phyloP scores from a whole-genome alignment of 2,797 vertebrate genomes.

The Lepidocolaptes lacrymiger region DNA sequence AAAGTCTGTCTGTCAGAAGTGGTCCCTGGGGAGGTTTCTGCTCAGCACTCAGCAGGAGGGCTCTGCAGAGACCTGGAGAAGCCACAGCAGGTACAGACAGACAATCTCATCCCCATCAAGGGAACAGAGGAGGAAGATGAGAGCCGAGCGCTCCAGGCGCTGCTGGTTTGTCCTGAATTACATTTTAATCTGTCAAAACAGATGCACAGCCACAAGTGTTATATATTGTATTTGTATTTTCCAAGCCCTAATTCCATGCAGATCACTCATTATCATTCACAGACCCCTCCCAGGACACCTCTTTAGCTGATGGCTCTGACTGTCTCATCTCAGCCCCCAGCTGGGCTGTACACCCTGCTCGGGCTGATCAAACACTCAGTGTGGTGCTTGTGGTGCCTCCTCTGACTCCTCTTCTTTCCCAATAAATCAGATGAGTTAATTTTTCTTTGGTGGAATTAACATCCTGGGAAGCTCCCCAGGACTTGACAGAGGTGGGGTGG shows the following conservation, averaged over 20 bases:
- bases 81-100: not conserved
- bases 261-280: not conserved
- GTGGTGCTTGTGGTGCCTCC: not conserved
- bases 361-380: not conserved
- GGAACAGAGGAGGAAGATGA: not conserved
- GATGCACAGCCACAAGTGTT: constrained; percentile 38
- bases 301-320: not conserved
- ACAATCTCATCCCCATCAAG: not conserved
- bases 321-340: not conserved
- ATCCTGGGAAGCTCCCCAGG: not conserved
- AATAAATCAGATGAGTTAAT: not conserved
- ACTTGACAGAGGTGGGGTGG: not conserved
- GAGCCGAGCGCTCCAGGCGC: not conserved
- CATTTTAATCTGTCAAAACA: constrained; percentile 65
- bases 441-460: not conserved
- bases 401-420: not conserved
- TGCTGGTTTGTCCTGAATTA: constrained; percentile 45
- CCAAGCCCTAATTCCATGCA: constrained; percentile 19
- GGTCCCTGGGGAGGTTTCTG: not conserved
- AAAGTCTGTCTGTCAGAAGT: not conserved
- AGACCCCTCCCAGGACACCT: not conserved
- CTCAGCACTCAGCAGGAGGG: not conserved
- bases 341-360: not conserved
- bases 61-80: not conserved
- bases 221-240: constrained; percentile 25